A percentile compares a stretch with the other conserved stretches of the same genome.
Evolutionary conservation across 2,113 vertebrate species (phyloP).

Genomic region (Gorsachius goisagi): DNA sequence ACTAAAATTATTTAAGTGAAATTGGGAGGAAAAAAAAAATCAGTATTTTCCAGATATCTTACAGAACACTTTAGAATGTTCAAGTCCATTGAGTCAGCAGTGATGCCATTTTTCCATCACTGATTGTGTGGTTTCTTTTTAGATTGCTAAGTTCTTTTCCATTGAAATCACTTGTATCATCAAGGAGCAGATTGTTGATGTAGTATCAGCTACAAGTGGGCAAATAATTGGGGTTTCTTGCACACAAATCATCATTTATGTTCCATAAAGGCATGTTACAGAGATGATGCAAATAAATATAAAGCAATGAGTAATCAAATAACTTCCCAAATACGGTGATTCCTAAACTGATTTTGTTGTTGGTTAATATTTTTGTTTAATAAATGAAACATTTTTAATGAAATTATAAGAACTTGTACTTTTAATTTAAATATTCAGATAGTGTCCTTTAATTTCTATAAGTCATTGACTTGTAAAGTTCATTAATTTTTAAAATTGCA

Average conservation of each 20-base stretch:
- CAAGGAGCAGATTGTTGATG: neutral
- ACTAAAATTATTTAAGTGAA: neutral
- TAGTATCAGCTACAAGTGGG: neutral
- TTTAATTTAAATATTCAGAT: neutral
- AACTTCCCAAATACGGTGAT: neutral
- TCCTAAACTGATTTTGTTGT: neutral
- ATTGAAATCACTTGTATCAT: neutral
- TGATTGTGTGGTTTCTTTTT: neutral
- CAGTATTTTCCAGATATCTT: neutral
- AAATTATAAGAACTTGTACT: neutral
- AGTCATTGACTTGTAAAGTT: slow-evolving; percentile 1
- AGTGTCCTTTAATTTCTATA: neutral
- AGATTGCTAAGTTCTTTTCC: neutral
- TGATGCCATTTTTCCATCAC: neutral
- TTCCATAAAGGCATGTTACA: neutral
- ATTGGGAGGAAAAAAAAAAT: neutral
- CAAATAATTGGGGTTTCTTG: neutral
- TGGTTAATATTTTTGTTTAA: neutral
- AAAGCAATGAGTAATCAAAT: neutral
- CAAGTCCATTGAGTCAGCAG: neutral
- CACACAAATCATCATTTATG: neutral
- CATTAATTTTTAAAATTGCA: neutral
- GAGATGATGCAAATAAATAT: neutral
- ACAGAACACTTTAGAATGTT: neutral
- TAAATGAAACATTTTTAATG: neutral